Conservation (phyloP, 2,888 invertebrate genomes). For the Thera britannica region DNA sequence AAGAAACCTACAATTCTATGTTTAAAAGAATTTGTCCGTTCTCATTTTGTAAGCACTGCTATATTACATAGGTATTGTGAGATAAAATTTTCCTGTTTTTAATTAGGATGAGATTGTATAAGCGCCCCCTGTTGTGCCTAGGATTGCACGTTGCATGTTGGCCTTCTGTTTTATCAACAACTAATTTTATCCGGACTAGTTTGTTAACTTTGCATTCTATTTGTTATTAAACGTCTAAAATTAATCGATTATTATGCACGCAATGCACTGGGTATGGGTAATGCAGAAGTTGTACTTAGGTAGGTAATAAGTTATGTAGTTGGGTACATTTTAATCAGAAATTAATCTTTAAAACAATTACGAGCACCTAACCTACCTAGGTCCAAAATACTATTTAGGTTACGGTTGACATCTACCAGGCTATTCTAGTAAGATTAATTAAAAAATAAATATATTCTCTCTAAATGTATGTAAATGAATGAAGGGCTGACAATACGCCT, state of each 20-base stretch:
- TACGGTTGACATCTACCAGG: too few species aligned
- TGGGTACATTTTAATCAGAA: too few species aligned
- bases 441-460: too few species aligned
- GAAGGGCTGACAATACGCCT: too few species aligned
- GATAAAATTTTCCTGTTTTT: constrained; percentile 29
- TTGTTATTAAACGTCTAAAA: constrained; percentile 26
- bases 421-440: too few species aligned
- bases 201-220: constrained; percentile 34
- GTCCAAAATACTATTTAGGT: too few species aligned
- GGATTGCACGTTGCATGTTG: constrained; percentile 42
- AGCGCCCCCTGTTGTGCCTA: constrained; percentile 37
- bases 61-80: neutral
- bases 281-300: neutral
- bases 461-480: too few species aligned
- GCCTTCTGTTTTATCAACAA: constrained; percentile 36
- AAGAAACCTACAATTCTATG: neutral
- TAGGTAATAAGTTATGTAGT: neutral
- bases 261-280: constrained; percentile 1
- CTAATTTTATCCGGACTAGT: constrained; percentile 34
- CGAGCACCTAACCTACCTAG: too few species aligned
- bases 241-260: constrained; percentile 33
- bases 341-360: too few species aligned
- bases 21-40: neutral
- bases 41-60: neutral
- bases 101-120: constrained; percentile 36